A percentile compares a stretch with the other conserved stretches of the same genome.
Evolutionary conservation across 35 echinoderm and acorn worm genomes (phyloP).

Genomic region (Heliocidaris erythrogramma): DNA sequence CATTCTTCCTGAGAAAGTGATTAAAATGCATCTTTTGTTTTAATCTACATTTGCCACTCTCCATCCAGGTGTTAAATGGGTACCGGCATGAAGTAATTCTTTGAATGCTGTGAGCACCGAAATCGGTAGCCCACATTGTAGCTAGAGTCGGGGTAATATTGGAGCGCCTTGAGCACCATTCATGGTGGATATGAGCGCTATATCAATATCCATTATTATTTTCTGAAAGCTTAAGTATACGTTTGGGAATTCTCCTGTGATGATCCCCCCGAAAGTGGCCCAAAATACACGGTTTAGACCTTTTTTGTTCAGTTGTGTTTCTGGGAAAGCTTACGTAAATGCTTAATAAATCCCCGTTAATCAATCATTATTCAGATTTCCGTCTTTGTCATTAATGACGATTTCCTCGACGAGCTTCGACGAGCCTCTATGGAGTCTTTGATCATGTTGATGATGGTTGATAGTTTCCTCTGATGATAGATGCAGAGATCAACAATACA

Average conservation of each 20-base stretch:
- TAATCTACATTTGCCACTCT: not conserved
- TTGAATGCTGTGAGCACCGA: no score
- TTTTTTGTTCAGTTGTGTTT: not conserved
- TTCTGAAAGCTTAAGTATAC: no score
- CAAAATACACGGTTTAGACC: not conserved
- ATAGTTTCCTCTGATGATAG: not conserved
- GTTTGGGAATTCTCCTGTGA: no score
- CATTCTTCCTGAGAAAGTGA: no score
- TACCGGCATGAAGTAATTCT: no score
- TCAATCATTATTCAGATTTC: not conserved
- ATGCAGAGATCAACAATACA: not conserved
- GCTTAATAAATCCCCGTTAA: not conserved
- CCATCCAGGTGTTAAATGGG: no score
- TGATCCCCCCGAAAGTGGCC: no score
- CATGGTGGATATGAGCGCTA: no score
- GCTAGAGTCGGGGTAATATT: no score
- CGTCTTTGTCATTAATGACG: not conserved
- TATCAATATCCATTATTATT: no score
- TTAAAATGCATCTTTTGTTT: not conserved
- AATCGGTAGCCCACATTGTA: no score
- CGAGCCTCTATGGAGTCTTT: not conserved
- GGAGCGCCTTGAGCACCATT: no score
- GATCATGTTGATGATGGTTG: not conserved
- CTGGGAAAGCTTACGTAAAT: not conserved
- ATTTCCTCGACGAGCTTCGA: not conserved